Conservation (phyloP, 2,888 invertebrate species). For the Lumbricus terrestris region DNA sequence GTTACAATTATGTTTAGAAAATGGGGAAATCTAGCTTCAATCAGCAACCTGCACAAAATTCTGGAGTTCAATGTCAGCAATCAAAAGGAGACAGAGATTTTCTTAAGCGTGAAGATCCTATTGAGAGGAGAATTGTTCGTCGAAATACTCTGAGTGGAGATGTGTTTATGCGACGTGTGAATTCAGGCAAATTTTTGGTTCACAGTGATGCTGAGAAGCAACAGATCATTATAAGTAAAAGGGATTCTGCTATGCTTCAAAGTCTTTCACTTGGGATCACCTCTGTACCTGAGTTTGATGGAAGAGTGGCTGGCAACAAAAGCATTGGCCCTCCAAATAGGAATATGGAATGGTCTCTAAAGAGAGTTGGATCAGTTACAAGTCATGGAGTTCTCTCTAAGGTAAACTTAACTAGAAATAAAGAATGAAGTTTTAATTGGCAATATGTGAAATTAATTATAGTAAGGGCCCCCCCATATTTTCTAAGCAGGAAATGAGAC, state of each 20-base stretch:
- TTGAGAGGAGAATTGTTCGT: neutral
- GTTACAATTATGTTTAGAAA: neutral
- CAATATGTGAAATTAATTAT: neutral
- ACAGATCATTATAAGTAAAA: neutral
- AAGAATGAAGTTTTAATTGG: neutral
- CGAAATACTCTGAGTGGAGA: neutral
- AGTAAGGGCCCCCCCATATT: neutral
- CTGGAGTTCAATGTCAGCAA: neutral
- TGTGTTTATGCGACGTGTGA: neutral
- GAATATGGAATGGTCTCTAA: neutral
- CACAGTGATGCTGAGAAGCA: neutral
- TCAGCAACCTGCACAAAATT: neutral
- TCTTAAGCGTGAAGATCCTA: neutral
- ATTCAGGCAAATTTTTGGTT: neutral
- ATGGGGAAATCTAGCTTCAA: neutral
- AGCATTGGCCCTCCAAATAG: neutral
- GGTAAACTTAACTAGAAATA: constrained; percentile 18
- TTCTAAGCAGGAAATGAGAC: no score
- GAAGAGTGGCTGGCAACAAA: neutral
- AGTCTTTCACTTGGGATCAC: neutral
- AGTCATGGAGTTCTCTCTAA: neutral
- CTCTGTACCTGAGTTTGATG: neutral
- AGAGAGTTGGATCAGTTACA: neutral
- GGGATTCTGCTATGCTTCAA: neutral
- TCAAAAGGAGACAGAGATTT: neutral